These are phyloP conservation scores for Platalea minor DNA, from an alignment of 2,797 vertebrate species.

Conservation along the genomic window DNA sequence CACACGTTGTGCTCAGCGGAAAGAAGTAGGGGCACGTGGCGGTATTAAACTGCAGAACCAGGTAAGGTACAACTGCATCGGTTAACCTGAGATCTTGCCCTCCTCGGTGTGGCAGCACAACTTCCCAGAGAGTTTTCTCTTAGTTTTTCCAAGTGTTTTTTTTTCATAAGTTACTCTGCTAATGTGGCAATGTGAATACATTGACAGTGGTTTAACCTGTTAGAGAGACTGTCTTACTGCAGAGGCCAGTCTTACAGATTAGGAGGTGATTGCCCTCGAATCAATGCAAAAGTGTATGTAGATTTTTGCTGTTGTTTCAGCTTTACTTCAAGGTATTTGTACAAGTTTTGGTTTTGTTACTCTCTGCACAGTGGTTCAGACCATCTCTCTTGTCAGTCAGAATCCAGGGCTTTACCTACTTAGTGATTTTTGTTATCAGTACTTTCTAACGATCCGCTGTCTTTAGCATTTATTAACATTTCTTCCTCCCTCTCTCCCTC, in stretches of 20 bases:
- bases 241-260: not conserved
- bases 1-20: constrained; percentile 22
- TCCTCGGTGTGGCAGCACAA: not conserved
- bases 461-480: not conserved
- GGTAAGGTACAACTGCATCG: constrained; percentile 64
- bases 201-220: not conserved
- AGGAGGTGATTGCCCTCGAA: not conserved
- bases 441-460: not conserved
- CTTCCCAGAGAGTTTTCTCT: constrained; percentile 41
- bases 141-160: not conserved
- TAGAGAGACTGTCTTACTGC: not conserved
- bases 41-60: constrained; percentile 63
- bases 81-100: not conserved
- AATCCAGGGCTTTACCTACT: not conserved
- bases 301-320: not conserved
- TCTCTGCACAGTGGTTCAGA: not conserved
- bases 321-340: not conserved
- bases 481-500: not conserved
- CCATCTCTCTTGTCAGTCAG: not conserved
- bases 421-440: not conserved
- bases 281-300: not conserved
- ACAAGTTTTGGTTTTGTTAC: not conserved
- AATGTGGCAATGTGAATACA: not conserved
- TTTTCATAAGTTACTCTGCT: not conserved
- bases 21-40: constrained; percentile 46